phyloP scores from a whole-genome alignment of 1,140 invertebrate genomes.

The Sinonovacula constricta region DNA sequence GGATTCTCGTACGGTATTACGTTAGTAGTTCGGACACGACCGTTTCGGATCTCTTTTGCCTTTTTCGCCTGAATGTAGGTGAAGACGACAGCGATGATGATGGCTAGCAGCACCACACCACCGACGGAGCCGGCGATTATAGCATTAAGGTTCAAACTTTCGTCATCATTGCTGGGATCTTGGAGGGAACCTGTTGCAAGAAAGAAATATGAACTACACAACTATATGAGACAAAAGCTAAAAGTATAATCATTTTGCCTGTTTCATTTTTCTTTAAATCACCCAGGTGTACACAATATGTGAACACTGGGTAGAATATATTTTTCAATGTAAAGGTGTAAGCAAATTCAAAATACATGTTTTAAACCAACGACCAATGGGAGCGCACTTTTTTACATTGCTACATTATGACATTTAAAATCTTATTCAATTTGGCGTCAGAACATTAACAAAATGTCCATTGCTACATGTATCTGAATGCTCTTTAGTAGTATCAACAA shows the following conservation, averaged over 20 bases:
- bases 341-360: no score
- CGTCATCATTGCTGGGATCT: not conserved
- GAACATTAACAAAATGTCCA: no score
- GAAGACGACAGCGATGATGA: conserved; percentile 18
- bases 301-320: no score
- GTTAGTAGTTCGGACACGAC: not conserved
- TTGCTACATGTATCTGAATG: no score
- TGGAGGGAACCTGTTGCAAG: not conserved
- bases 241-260: no score
- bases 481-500: no score
- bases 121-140: conserved; percentile 18
- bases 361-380: no score
- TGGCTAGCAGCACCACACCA: conserved; percentile 1
- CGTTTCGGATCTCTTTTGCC: conserved; percentile 16
- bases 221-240: no score
- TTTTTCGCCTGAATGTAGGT: conserved; percentile 28
- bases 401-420: no score
- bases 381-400: no score
- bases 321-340: not conserved
- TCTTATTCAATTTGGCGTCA: no score
- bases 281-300: not conserved
- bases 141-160: not conserved
- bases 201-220: no score
- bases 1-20: not conserved
- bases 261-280: not conserved